A percentile compares a stretch with the other conserved stretches of the same genome.
Evolutionary conservation across 2,113 vertebrate species (phyloP).

Genomic region (Lophura nycthemera): DNA sequence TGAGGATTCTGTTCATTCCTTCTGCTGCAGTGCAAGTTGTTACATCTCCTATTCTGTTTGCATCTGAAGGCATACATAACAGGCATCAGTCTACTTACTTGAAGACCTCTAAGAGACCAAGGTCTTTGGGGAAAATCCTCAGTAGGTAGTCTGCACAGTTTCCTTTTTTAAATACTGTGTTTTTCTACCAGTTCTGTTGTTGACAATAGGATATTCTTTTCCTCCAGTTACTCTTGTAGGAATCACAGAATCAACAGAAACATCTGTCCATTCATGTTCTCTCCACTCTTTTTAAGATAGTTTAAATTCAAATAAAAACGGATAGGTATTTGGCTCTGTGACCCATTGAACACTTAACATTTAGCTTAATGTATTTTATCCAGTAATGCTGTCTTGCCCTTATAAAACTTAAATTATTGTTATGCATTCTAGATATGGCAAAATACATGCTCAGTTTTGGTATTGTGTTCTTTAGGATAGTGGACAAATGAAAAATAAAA

Average conservation of each 20-base stretch:
- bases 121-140: not conserved
- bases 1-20: not conserved
- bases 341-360: not conserved
- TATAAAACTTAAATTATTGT: not conserved
- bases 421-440: not conserved
- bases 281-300: accelerated
- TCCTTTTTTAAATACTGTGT: not conserved
- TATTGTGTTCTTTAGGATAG: not conserved
- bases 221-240: not conserved
- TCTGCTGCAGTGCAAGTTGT: not conserved
- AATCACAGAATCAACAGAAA: not conserved
- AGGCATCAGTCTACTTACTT: not conserved
- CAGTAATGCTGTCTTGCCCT: not conserved
- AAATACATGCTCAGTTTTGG: not conserved
- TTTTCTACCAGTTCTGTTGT: not conserved
- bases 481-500: not conserved
- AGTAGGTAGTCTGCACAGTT: not conserved
- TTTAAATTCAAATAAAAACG: not conserved
- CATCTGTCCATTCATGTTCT: not conserved
- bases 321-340: not conserved
- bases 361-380: not conserved
- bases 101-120: not conserved
- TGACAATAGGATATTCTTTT: not conserved
- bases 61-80: not conserved
- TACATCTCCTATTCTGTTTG: not conserved